Conservation (phyloP, 2,888 invertebrate species). For the Eucera pruinosa region DNA sequence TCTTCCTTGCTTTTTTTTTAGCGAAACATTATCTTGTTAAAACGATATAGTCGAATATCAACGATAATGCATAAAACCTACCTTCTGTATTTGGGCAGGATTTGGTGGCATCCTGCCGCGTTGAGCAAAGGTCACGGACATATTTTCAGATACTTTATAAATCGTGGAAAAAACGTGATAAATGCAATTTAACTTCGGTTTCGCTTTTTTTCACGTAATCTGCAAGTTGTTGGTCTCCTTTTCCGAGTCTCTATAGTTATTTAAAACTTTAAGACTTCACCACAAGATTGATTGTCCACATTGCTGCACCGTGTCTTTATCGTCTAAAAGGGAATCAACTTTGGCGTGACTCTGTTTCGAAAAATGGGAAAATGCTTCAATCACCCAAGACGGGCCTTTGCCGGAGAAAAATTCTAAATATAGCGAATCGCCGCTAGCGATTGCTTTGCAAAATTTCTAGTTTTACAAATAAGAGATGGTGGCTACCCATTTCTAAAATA, state of each 20-base stretch:
- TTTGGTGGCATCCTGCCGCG: slow-evolving; percentile 91
- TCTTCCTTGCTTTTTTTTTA: no score
- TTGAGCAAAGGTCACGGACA: slow-evolving; percentile 91
- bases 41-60: neutral
- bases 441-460: slow-evolving; percentile 55
- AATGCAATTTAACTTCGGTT: neutral
- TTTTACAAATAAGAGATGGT: slow-evolving; percentile 55
- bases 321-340: neutral
- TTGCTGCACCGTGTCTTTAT: slow-evolving; percentile 21
- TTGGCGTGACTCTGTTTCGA: neutral
- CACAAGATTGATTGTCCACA: slow-evolving; percentile 33
- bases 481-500: slow-evolving; percentile 60
- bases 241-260: slow-evolving; percentile 19
- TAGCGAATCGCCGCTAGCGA: slow-evolving; percentile 34
- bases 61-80: slow-evolving; percentile 64
- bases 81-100: slow-evolving; percentile 93
- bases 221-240: neutral
- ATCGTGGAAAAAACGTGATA: neutral
- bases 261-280: slow-evolving; percentile 32
- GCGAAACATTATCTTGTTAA: neutral
- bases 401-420: slow-evolving; percentile 20
- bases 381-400: neutral
- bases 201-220: neutral
- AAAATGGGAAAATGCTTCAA: neutral
- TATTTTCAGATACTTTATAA: slow-evolving; percentile 75